These are phyloP conservation scores for Rhinogobius similis DNA, from an alignment of 2,113 vertebrate genomes.

Conservation along the genomic window DNA sequence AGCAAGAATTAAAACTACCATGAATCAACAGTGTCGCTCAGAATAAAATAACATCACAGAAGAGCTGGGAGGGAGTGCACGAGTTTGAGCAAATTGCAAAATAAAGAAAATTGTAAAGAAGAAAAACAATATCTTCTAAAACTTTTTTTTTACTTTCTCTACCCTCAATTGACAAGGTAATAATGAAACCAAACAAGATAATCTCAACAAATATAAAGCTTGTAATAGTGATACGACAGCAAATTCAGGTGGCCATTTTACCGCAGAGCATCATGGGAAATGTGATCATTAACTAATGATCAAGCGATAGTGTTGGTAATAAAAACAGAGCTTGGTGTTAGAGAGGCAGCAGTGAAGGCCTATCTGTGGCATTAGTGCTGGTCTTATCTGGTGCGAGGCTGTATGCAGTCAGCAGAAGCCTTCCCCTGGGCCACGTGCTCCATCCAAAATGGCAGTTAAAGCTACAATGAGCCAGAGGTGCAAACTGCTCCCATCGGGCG, in stretches of 20 bases:
- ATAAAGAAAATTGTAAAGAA: no score
- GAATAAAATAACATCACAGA: no score
- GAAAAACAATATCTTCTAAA: no score
- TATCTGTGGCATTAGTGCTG: background rate
- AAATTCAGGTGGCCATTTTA: constrained; percentile 2
- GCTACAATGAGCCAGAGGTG: constrained; percentile 30
- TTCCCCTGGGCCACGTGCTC: background rate
- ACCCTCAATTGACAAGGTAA: background rate
- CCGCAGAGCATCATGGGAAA: background rate
- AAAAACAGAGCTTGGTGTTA: background rate
- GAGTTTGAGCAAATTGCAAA: no score
- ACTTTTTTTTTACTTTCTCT: no score
- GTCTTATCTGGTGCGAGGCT: constrained; percentile 22
- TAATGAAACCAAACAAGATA: background rate
- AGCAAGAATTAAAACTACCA: no score
- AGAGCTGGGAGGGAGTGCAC: background rate
- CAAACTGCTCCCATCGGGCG: constrained; percentile 40
- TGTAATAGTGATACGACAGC: background rate
- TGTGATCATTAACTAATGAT: constrained; percentile 9
- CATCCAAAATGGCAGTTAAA: constrained; percentile 37
- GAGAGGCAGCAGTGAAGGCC: background rate
- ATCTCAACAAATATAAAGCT: background rate
- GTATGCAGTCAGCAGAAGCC: constrained; percentile 20
- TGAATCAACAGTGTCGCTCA: background rate
- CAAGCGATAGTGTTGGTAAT: background rate